A percentile compares a stretch with the other conserved stretches of the same genome.
These are phyloP conservation scores for Trichomycterus rosablanca DNA, from an alignment of 2,113 vertebrate species.

Conservation along the genomic window DNA sequence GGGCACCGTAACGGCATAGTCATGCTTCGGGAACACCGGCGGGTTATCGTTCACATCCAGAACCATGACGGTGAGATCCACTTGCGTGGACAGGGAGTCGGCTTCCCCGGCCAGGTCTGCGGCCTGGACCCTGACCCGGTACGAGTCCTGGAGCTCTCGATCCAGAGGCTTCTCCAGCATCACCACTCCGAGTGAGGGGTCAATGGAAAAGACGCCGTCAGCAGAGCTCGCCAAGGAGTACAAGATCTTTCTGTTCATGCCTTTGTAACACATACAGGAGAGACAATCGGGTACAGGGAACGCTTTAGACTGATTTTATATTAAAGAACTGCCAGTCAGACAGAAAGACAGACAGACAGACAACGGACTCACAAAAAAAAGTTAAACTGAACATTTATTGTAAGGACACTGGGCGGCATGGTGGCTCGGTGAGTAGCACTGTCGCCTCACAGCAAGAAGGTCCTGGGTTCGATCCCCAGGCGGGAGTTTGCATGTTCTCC, in stretches of 20 bases:
- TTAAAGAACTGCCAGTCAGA: no score
- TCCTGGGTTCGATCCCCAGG: no score
- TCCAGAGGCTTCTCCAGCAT: slow-evolving; percentile 84
- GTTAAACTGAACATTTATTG: no score
- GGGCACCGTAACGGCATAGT: slow-evolving; percentile 82
- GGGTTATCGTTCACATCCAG: slow-evolving; percentile 96
- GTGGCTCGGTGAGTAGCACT: no score
- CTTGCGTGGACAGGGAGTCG: slow-evolving; percentile 73
- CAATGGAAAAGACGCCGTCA: slow-evolving; percentile 82
- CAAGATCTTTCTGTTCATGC: slow-evolving; percentile 80
- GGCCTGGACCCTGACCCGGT: slow-evolving; percentile 79
- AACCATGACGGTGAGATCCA: slow-evolving; percentile 83
- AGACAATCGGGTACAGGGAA: background rate
- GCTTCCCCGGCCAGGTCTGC: slow-evolving; percentile 75
- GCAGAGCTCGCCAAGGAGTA: slow-evolving; percentile 84
- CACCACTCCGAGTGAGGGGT: slow-evolving; percentile 80
- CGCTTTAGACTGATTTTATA: background rate
- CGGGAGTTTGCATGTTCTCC: no score
- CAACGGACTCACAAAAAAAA: no score
- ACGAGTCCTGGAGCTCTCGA: slow-evolving; percentile 80
- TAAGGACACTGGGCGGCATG: no score
- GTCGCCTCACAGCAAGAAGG: no score
- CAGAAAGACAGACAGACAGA: no score
- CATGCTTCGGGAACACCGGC: slow-evolving; percentile 87
- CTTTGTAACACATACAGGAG: slow-evolving; percentile 56